A percentile compares a stretch with the other conserved stretches of the same genome.
Conservation (phyloP, 2,888 invertebrate genomes). For the Tortrix viridana region DNA sequence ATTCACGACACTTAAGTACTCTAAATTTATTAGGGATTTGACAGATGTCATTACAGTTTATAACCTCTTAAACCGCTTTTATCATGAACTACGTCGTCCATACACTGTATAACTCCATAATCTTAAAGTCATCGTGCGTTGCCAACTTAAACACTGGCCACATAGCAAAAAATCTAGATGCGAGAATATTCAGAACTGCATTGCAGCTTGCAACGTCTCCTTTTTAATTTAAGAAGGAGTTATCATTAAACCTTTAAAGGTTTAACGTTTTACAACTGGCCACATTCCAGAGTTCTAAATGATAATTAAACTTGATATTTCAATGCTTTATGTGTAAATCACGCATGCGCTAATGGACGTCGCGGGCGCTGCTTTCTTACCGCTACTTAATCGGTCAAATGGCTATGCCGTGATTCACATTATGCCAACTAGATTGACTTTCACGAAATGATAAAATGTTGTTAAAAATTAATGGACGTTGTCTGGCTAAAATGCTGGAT, state of each 20-base stretch:
- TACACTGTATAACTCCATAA: no score
- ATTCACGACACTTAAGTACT: background rate
- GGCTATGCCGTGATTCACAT: conserved; percentile 41
- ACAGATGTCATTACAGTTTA: no score
- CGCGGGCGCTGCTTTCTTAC: conserved; percentile 44
- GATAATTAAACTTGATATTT: conserved; percentile 52
- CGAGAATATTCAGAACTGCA: no score
- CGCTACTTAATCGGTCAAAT: conserved; percentile 44
- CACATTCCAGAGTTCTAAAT: conserved; percentile 37
- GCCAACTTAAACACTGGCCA: no score
- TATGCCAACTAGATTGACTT: conserved; percentile 36
- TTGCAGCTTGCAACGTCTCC: no score
- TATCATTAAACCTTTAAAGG: no score
- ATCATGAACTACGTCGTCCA: no score
- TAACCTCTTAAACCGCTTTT: no score
- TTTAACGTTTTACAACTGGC: conserved; percentile 33
- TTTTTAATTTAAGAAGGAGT: no score
- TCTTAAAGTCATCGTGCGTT: no score
- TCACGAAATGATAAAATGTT: conserved; percentile 34
- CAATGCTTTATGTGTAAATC: conserved; percentile 56
- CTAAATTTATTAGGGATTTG: no score
- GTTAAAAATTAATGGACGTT: conserved; percentile 29
- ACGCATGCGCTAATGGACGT: conserved; percentile 56
- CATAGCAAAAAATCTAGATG: no score
- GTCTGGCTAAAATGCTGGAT: conserved; percentile 9